Evolutionary conservation across 2,888 invertebrate genomes (phyloP), one percentile per base, ranked within the genome.

Genomic region (Platerodrilus igneus): DNA sequence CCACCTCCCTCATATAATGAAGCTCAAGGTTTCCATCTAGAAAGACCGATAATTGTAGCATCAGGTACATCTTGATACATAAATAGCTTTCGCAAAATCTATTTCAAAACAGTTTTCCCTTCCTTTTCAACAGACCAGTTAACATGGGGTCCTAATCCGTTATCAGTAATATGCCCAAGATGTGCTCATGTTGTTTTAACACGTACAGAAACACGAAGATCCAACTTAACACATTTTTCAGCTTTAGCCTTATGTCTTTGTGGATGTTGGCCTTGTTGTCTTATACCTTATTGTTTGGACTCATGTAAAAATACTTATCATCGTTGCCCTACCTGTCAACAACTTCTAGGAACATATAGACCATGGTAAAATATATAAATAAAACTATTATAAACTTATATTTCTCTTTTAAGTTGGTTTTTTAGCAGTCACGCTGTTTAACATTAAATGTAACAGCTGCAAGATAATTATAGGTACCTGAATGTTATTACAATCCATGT

Each of bases 181-280:
- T 69, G 69, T 48, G 51, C 56, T 8, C 54, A 58, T 16, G 56
- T 63, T 3, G 59, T 66, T 5, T 47, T 63, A 14, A 68, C 67
- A 1, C 52, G 57, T 18, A 58, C 59, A 7, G 55, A 59, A 15
- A 48, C 54, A 3, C 57, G 60, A 41, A 38, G 63, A 41, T 63
- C 66, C 9, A 55, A 55, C 34, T 39, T 63, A 21, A 61, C 66
- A 2, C 66, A 68, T 45, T 48, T 64, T 33, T 53, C 62, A 3
- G 66, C 67, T 1, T 20, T 64, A n/a, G 55, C 60, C n/a, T 36
- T 68, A 32, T 68, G 64, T 43, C 30, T 68, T 3, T 66, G 62
- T 41, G 57, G 64, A 5, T 68, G 68, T 48, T 68, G 67, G 67
- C 67, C 68, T 0, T 68, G 66, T 47, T 66, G 66, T 39, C 41